These are phyloP conservation scores for Trematocara marginatum DNA, from an alignment of 2,113 vertebrate species.

Conservation along the genomic window DNA sequence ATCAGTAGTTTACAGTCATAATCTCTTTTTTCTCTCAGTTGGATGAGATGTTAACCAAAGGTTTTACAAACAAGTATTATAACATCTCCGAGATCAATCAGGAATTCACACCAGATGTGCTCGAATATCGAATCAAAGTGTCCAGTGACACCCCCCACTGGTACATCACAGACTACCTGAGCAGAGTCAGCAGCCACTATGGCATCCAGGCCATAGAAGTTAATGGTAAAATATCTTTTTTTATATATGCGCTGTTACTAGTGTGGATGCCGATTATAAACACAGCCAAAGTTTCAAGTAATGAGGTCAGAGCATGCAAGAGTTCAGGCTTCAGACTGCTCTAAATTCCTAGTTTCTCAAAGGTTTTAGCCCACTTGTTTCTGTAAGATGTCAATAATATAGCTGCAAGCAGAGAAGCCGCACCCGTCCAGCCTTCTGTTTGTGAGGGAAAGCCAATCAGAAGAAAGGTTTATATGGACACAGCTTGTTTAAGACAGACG, in stretches of 20 bases:
- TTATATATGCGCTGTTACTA: not conserved
- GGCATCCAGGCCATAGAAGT: conserved; percentile 54
- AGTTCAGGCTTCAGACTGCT: not conserved
- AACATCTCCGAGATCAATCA: conserved; percentile 38
- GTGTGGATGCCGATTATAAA: not conserved
- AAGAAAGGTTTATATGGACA: not conserved
- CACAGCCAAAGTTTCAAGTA: not conserved
- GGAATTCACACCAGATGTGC: not conserved
- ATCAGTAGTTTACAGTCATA: not conserved
- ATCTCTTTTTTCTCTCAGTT: conserved; percentile 50
- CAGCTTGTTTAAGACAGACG: not conserved
- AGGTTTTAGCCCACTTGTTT: not conserved
- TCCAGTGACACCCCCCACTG: conserved; percentile 81
- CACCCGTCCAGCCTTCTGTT: not conserved
- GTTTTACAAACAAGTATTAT: conserved; percentile 80
- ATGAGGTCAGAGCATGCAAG: not conserved
- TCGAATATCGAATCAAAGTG: conserved; percentile 73
- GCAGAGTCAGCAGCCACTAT: conserved; percentile 60
- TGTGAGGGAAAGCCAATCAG: not conserved
- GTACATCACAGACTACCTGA: conserved; percentile 77
- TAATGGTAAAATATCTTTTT: conserved; percentile 57
- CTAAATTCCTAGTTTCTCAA: not conserved
- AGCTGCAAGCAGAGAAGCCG: not conserved
- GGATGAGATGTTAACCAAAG: conserved; percentile 53
- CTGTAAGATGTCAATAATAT: not conserved